Percentiles rank a stretch among this genome's conserved stretches.
Evolutionary conservation across 2,113 vertebrate species (phyloP).

Genomic region (Dicentrarchus labrax): DNA sequence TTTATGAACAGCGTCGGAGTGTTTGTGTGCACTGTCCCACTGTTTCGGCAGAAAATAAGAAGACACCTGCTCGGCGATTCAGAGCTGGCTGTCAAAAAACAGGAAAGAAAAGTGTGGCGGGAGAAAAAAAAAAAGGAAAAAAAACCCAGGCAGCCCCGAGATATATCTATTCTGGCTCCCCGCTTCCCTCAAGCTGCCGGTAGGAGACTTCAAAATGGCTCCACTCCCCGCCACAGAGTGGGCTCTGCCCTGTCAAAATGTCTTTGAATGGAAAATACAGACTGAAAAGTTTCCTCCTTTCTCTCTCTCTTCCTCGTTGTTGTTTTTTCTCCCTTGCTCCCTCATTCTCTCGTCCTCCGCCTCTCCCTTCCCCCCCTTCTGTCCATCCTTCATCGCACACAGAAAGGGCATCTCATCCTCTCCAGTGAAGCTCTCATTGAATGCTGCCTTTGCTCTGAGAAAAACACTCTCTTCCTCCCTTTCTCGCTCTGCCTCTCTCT

Average conservation of each 20-base stretch:
- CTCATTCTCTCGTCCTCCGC: constrained; percentile 23
- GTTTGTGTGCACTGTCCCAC: constrained; percentile 78
- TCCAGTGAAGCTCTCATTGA: constrained; percentile 72
- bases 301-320: constrained; percentile 53
- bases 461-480: constrained; percentile 32
- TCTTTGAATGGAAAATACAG: constrained; percentile 81
- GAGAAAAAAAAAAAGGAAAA: constrained; percentile 26
- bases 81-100: constrained; percentile 79
- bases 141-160: constrained; percentile 71
- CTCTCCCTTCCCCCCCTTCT: constrained; percentile 26
- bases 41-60: constrained; percentile 77
- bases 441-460: constrained; percentile 65
- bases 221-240: constrained; percentile 74
- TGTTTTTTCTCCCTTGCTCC: constrained; percentile 43
- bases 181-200: constrained; percentile 78
- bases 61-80: constrained; percentile 77
- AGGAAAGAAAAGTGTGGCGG: constrained; percentile 71
- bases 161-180: constrained; percentile 83
- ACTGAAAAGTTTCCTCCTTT: constrained; percentile 76
- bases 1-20: constrained; percentile 72
- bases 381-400: constrained; percentile 78
- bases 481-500: constrained; percentile 52
- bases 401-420: constrained; percentile 78
- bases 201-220: constrained; percentile 85
- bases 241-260: constrained; percentile 82